Evolutionary conservation across 2,113 vertebrate species (phyloP).

Genomic region (Syngnathus typhle): DNA sequence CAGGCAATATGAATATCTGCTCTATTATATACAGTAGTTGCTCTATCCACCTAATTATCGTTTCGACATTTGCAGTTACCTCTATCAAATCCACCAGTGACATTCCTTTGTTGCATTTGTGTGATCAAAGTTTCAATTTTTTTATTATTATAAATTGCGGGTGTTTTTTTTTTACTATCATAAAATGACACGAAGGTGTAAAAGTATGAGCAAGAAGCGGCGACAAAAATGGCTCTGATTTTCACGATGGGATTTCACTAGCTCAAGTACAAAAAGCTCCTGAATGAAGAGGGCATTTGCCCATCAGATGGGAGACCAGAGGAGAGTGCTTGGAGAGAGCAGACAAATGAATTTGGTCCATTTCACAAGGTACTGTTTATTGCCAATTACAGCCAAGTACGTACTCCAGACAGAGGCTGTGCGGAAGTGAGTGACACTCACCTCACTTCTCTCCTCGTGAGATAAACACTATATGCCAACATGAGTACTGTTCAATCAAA

Average conservation of each 20-base stretch:
- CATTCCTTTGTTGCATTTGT: background rate
- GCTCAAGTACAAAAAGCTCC: constrained; percentile 33
- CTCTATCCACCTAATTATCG: background rate
- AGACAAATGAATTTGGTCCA: constrained; percentile 41
- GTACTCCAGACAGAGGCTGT: constrained; percentile 47
- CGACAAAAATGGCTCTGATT: constrained; percentile 15
- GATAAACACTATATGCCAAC: constrained; percentile 33
- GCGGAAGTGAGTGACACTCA: constrained; percentile 34
- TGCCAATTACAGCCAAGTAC: constrained; percentile 61
- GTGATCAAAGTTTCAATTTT: background rate
- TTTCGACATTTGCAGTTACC: background rate
- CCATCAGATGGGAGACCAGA: constrained; percentile 27
- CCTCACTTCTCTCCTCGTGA: constrained; percentile 31
- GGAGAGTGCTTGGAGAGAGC: constrained; percentile 30
- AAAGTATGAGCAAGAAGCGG: constrained; percentile 2
- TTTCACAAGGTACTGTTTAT: constrained; percentile 54
- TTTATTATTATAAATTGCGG: background rate
- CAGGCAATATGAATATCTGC: too few species aligned
- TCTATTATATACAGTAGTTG: background rate
- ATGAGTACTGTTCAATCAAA: constrained; percentile 28
- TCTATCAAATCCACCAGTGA: background rate
- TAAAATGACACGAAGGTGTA: constrained; percentile 4
- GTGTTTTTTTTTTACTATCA: background rate
- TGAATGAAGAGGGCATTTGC: constrained; percentile 24
- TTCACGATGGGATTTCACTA: constrained; percentile 25